phyloP scores from a whole-genome alignment of 1,140 invertebrate species.

The Bombus consobrinus region DNA sequence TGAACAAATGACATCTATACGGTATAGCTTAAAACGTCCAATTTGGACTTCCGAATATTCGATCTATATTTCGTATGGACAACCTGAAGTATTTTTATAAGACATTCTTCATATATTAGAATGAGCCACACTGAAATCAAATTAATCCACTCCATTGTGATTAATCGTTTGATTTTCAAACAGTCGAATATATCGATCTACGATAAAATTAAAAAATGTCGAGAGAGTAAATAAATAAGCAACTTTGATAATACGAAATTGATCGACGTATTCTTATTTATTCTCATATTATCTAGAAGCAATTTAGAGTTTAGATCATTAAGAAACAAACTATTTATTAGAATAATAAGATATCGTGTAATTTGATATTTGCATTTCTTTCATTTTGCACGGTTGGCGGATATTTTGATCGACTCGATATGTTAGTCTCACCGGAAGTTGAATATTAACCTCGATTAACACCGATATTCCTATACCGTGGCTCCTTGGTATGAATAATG shows the following conservation, averaged over 20 bases:
- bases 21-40: no score
- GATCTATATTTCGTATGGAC: neutral
- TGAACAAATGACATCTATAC: neutral
- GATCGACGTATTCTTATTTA: no score
- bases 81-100: no score
- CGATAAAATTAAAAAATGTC: neutral
- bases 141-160: neutral
- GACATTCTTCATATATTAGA: no score
- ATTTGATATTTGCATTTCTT: neutral
- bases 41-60: no score
- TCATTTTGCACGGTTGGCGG: neutral
- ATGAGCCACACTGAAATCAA: no score
- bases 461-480: constrained; percentile 48
- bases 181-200: neutral
- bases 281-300: no score
- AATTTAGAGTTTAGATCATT: no score
- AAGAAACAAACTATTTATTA: no score
- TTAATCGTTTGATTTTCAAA: neutral
- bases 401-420: constrained; percentile 25
- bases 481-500: constrained; percentile 45
- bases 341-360: neutral
- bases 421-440: constrained; percentile 66
- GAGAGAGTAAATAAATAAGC: neutral
- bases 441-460: constrained; percentile 73
- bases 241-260: no score